phyloP scores from a whole-genome alignment of 1,140 invertebrate genomes.

The Potamilus streckersoni region DNA sequence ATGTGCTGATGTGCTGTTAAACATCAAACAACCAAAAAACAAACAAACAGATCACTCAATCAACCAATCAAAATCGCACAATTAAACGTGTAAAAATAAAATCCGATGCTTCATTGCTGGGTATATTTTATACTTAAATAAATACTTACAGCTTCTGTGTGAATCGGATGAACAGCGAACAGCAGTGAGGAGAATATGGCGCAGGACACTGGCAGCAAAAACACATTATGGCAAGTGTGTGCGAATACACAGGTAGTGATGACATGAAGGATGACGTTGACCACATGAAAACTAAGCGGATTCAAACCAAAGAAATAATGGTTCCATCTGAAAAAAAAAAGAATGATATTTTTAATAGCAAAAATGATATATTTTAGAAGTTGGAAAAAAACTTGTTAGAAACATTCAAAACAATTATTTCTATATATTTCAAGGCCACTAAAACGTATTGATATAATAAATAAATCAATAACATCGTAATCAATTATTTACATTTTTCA shows the following conservation, averaged over 20 bases:
- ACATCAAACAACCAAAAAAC: too few species aligned
- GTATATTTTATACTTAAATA: background rate
- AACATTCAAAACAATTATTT: background rate
- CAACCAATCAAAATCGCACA: background rate
- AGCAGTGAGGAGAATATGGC: slow-evolving; percentile 46
- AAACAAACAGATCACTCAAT: background rate
- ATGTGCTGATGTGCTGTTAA: too few species aligned
- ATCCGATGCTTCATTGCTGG: background rate
- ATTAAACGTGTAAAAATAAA: background rate
- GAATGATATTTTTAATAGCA: background rate
- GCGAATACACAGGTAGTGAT: slow-evolving; percentile 61
- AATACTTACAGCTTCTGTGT: slow-evolving; percentile 63
- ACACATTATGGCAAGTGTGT: slow-evolving; percentile 38
- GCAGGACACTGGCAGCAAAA: slow-evolving; percentile 23
- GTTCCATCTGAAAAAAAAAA: slow-evolving; percentile 58
- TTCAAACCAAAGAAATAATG: slow-evolving; percentile 37
- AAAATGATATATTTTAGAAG: background rate
- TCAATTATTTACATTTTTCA: too few species aligned
- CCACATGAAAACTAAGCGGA: slow-evolving; percentile 66
- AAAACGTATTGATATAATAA: too few species aligned
- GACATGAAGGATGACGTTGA: slow-evolving; percentile 68
- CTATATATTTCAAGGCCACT: too few species aligned
- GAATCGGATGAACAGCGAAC: slow-evolving; percentile 65
- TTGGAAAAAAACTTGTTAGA: background rate
- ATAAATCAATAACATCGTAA: too few species aligned